phyloP scores from a whole-genome alignment of 2,888 invertebrate genomes.

The Gastrophysa polygoni region DNA sequence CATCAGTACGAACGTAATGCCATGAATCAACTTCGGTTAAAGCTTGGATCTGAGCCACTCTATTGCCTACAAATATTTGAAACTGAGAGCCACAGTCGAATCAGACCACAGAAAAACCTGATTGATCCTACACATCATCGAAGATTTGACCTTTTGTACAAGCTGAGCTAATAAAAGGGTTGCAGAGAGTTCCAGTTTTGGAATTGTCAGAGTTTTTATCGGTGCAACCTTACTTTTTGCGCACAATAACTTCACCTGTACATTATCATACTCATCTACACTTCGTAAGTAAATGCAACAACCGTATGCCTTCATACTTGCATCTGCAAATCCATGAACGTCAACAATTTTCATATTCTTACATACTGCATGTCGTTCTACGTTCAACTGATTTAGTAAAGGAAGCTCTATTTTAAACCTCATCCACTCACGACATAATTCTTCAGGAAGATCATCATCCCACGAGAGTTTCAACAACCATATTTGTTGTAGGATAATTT shows the following conservation, averaged over 20 bases:
- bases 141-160: background rate
- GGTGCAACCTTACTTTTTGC: constrained; percentile 29
- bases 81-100: constrained; percentile 27
- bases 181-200: constrained; percentile 28
- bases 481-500: constrained; percentile 30
- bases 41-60: constrained; percentile 27
- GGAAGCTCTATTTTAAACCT: constrained; percentile 25
- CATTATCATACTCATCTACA: constrained; percentile 13
- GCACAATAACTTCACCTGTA: constrained; percentile 27
- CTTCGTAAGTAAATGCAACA: constrained; percentile 29
- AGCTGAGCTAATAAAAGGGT: constrained; percentile 22
- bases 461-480: constrained; percentile 29
- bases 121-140: background rate
- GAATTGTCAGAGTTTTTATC: constrained; percentile 26
- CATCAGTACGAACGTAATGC: constrained; percentile 20
- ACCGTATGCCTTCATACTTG: constrained; percentile 27
- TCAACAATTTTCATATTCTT: constrained; percentile 13
- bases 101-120: constrained; percentile 21
- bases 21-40: constrained; percentile 15
- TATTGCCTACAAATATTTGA: constrained; percentile 28
- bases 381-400: constrained; percentile 26
- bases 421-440: constrained; percentile 21
- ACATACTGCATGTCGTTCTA: constrained; percentile 26
- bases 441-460: constrained; percentile 21
- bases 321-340: constrained; percentile 30